Evolutionary conservation across 2,888 invertebrate species (phyloP).

Genomic region (Eledona agricola): DNA sequence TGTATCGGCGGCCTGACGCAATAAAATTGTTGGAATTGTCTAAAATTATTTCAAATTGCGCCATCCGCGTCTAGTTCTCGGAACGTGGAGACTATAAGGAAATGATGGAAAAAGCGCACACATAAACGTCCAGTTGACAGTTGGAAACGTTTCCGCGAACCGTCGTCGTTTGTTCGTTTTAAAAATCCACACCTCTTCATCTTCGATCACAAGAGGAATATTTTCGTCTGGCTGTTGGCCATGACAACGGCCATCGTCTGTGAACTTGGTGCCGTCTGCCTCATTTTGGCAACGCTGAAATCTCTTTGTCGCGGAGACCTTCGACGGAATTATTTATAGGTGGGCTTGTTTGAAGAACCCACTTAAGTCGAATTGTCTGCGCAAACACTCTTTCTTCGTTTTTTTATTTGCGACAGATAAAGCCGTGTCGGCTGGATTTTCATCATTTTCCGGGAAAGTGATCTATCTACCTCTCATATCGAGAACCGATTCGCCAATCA

Average conservation of each 20-base stretch:
- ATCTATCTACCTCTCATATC: too few relatives aligned
- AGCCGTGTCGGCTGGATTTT: constrained; percentile 11
- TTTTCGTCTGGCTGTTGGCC: constrained; percentile 57
- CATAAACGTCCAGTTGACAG: constrained; percentile 4
- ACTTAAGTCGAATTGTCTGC: constrained; percentile 34
- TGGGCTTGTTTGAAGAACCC: constrained; percentile 43
- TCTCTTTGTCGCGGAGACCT: constrained; percentile 39
- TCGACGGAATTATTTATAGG: constrained; percentile 40
- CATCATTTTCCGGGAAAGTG: too few relatives aligned
- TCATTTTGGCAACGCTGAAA: constrained; percentile 38
- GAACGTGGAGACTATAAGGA: constrained; percentile 5
- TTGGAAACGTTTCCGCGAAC: constrained; percentile 12
- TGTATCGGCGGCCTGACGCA: constrained; percentile 1
- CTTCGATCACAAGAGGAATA: constrained; percentile 41
- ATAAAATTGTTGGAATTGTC: constrained; percentile 10
- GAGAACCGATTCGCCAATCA: too few relatives aligned
- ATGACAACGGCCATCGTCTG: constrained; percentile 52
- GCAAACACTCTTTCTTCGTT: constrained; percentile 25
- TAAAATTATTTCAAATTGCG: constrained; percentile 22
- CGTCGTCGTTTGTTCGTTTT: constrained; percentile 5
- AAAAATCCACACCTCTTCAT: constrained; percentile 21
- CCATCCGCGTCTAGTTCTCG: constrained; percentile 1
- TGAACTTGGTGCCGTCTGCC: constrained; percentile 46
- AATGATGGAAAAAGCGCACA: neutral
- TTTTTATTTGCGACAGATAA: constrained; percentile 11